Percentiles rank a stretch among this genome's conserved stretches.
Evolutionary conservation across 2,797 vertebrate genomes (phyloP).

Genomic region (Euphonia xanthogaster): DNA sequence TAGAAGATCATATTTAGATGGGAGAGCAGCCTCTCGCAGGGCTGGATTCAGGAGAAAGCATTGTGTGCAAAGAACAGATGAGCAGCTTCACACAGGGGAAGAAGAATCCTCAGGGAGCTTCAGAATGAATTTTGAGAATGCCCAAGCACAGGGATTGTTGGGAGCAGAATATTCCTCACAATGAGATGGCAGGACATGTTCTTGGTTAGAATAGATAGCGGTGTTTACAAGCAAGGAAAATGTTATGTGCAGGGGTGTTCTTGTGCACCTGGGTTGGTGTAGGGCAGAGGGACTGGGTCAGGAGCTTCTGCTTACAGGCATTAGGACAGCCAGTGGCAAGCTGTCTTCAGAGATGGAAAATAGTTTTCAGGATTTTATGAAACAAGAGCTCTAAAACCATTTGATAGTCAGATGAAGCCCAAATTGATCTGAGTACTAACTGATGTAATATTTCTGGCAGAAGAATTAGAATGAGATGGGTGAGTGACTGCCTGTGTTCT

Average conservation of each 20-base stretch:
- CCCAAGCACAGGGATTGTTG: not conserved
- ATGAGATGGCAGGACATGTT: not conserved
- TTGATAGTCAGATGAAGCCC: not conserved
- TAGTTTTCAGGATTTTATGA: not conserved
- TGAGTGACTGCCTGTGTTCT: not conserved
- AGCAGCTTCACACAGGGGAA: rapidly evolving
- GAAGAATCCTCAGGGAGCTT: not conserved
- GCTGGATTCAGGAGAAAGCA: not conserved
- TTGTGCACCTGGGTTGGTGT: not conserved
- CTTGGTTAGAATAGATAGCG: not conserved
- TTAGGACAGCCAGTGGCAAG: not conserved
- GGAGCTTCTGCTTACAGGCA: not conserved
- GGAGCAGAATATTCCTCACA: not conserved
- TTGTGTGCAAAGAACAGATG: not conserved
- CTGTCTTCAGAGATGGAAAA: not conserved
- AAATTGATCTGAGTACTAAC: not conserved
- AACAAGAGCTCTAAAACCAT: not conserved
- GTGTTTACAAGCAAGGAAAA: not conserved
- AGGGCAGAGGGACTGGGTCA: not conserved
- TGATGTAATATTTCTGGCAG: not conserved
- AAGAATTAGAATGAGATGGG: not conserved
- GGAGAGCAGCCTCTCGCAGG: not conserved
- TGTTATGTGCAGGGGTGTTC: not conserved
- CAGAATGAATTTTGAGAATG: not conserved
- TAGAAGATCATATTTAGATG: not conserved